Conservation (phyloP, 1,140 invertebrate genomes). For the Mercenaria mercenaria region DNA sequence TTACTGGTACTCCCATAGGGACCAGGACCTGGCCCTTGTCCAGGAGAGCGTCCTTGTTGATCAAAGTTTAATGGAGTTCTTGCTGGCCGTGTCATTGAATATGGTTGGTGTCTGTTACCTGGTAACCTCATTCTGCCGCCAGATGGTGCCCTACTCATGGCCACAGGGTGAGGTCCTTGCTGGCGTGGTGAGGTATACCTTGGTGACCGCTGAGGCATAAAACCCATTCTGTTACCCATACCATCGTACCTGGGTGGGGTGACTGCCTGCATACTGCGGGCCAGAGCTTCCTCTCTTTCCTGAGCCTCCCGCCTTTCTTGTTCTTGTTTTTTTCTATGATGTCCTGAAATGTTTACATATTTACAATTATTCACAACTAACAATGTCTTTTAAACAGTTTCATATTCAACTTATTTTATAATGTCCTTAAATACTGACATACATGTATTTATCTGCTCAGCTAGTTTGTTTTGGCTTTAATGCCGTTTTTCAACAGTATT, state of each 20-base stretch:
- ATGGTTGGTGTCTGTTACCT: conserved; percentile 13
- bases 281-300: conserved; percentile 26
- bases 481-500: no score
- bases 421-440: neutral
- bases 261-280: neutral
- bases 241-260: conserved; percentile 6
- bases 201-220: conserved; percentile 10
- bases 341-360: no score
- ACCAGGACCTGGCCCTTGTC: neutral
- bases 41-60: neutral
- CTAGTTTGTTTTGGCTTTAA: no score
- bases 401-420: neutral
- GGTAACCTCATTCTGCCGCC: neutral
- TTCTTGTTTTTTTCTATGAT: conserved; percentile 48
- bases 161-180: neutral
- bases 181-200: neutral
- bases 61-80: neutral
- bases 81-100: neutral
- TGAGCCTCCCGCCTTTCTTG: conserved; percentile 13
- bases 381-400: neutral
- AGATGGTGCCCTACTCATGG: neutral
- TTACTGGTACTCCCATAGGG: neutral
- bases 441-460: neutral
- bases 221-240: conserved; percentile 1
- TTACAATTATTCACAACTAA: no score